Percentiles rank a stretch among this genome's conserved stretches.
Evolutionary conservation across 2,797 vertebrate species (phyloP).

Genomic region (Typhlichthys subterraneus): DNA sequence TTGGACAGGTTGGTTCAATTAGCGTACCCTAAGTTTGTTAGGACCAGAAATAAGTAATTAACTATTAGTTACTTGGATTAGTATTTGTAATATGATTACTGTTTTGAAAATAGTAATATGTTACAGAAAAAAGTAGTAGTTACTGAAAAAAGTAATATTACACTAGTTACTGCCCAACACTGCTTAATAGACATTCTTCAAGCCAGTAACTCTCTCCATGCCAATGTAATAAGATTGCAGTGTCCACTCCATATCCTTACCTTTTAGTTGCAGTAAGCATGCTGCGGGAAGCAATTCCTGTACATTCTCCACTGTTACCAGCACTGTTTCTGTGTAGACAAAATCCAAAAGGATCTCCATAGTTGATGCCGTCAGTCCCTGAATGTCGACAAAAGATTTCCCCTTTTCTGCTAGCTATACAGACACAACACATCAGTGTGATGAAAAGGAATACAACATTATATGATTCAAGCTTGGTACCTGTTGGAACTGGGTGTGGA

Average conservation of each 20-base stretch:
- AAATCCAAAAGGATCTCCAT: slow-evolving; percentile 99
- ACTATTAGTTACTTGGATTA: too few relatives aligned
- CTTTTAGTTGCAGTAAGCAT: slow-evolving; percentile 96
- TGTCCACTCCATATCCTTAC: slow-evolving; percentile 62
- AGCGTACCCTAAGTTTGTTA: too few relatives aligned
- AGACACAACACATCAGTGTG: slow-evolving; percentile 21
- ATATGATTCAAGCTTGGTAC: background rate
- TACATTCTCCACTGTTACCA: slow-evolving; percentile 97
- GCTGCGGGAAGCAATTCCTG: slow-evolving; percentile 96
- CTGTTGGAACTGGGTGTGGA: too few relatives aligned
- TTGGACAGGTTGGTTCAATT: too few relatives aligned
- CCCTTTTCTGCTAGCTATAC: slow-evolving; percentile 93
- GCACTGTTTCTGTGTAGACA: slow-evolving; percentile 96
- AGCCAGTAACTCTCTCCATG: background rate
- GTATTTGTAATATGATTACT: too few relatives aligned
- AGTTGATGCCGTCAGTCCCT: slow-evolving; percentile 93
- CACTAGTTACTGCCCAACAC: too few relatives aligned
- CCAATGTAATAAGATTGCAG: background rate
- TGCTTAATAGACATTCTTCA: background rate
- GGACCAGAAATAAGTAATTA: too few relatives aligned
- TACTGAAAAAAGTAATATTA: too few relatives aligned
- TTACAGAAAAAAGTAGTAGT: too few relatives aligned
- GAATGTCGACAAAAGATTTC: slow-evolving; percentile 97
- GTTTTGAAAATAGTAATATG: too few relatives aligned
- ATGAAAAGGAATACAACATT: slow-evolving; percentile 6